Percentiles rank a stretch among this genome's conserved stretches.
Evolutionary conservation across 2,888 invertebrate genomes (phyloP).

Genomic region (Taphrorychus bicolor): DNA sequence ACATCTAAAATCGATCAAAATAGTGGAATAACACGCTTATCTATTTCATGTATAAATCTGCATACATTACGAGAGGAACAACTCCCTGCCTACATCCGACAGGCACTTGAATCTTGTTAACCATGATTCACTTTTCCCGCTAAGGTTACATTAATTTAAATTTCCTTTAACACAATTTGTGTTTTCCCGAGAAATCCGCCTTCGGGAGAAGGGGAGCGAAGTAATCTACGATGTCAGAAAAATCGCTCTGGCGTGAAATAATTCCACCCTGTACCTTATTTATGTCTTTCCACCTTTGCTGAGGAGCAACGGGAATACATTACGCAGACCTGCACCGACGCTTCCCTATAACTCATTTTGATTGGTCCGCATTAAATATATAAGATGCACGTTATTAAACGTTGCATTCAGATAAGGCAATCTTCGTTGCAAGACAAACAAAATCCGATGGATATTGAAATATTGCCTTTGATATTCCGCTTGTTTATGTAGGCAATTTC

Average conservation of each 20-base stretch:
- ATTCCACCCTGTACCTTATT: conserved; percentile 26
- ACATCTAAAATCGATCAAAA: neutral
- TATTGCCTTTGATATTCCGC: neutral
- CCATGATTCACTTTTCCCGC: conserved; percentile 8
- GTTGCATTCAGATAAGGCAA: neutral
- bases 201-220: conserved; percentile 18
- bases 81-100: conserved; percentile 8
- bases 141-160: conserved; percentile 25
- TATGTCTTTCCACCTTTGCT: conserved; percentile 17
- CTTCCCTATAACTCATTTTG: neutral
- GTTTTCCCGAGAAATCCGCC: conserved; percentile 22
- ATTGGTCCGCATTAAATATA: neutral
- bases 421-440: neutral
- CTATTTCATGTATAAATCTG: conserved; percentile 14
- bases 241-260: conserved; percentile 24
- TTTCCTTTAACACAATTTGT: conserved; percentile 30
- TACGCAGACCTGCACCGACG: neutral
- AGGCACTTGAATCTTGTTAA: conserved; percentile 20
- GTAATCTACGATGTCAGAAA: conserved; percentile 30
- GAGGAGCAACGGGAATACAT: neutral
- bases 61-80: conserved; percentile 6
- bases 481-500: conserved; percentile 5
- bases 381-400: neutral
- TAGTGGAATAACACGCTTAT: conserved; percentile 2
- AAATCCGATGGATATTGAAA: conserved; percentile 1